Evolutionary conservation across 2,113 vertebrate species (phyloP).

Genomic region (Murina feae): DNA sequence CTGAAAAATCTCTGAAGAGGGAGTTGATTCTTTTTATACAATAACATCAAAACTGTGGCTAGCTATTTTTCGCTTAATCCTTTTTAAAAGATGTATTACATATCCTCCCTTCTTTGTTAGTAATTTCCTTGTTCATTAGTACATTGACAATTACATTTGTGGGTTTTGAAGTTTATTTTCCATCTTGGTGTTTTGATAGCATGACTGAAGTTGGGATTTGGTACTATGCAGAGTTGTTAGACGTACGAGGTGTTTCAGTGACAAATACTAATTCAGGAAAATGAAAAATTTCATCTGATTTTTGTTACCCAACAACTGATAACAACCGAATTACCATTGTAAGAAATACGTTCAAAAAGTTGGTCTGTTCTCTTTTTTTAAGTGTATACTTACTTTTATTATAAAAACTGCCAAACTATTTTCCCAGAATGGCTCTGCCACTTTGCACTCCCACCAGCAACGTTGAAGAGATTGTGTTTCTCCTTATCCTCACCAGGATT

Average conservation of each 20-base stretch:
- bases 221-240: neutral
- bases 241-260: neutral
- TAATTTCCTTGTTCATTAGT: conserved; percentile 32
- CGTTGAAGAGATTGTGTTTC: too few relatives aligned
- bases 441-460: too few relatives aligned
- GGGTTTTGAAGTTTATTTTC: neutral
- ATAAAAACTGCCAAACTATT: too few relatives aligned
- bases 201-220: neutral
- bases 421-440: too few relatives aligned
- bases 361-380: neutral
- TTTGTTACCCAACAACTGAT: neutral
- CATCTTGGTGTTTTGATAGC: neutral
- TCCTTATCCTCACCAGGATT: too few relatives aligned
- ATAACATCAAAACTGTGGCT: neutral
- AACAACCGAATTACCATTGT: neutral
- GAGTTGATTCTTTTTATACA: neutral
- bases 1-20: neutral
- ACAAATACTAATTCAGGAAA: neutral
- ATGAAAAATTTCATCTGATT: neutral
- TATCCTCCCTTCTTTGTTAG: neutral
- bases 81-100: neutral
- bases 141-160: neutral
- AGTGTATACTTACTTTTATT: too few relatives aligned
- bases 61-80: conserved; percentile 1
- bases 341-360: neutral